Percentiles rank a stretch among this genome's conserved stretches.
These are phyloP conservation scores for Patella caerulea DNA, from an alignment of 2,888 invertebrate species.

Conservation along the genomic window DNA sequence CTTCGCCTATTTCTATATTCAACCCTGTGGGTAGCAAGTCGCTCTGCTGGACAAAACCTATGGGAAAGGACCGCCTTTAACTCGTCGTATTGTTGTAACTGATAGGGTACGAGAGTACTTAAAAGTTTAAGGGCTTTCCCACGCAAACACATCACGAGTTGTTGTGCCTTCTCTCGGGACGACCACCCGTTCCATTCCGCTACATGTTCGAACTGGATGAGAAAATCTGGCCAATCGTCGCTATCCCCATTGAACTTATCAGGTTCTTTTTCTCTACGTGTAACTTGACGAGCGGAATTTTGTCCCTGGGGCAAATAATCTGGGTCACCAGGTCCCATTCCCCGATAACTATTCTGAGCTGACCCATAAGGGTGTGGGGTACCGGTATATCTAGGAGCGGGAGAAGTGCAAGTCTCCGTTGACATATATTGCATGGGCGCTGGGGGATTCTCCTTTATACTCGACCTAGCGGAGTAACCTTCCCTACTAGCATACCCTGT, in stretches of 20 bases:
- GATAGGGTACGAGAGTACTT: constrained; percentile 2
- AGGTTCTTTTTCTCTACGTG: constrained; percentile 35
- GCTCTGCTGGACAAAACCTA: constrained; percentile 5
- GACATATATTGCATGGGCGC: no score
- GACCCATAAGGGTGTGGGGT: no score
- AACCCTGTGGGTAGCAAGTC: neutral
- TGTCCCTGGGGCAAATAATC: no score
- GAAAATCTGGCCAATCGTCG: constrained; percentile 37
- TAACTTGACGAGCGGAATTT: neutral
- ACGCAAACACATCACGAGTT: constrained; percentile 17
- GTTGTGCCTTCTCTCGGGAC: constrained; percentile 21
- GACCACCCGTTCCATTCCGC: constrained; percentile 38
- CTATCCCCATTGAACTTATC: constrained; percentile 38
- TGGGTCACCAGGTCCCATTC: no score
- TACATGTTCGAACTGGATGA: constrained; percentile 41
- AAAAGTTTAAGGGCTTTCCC: constrained; percentile 16
- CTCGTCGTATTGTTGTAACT: constrained; percentile 1
- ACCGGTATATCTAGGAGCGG: no score
- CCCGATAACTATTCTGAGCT: no score
- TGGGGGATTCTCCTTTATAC: no score
- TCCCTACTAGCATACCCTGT: no score
- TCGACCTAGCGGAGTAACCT: no score
- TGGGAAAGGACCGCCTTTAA: neutral
- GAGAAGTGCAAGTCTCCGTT: no score
- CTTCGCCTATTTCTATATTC: constrained; percentile 11